Base-by-base conservation (phyloP, 2,888 invertebrate species). In the Drosophila monieri region DNA sequence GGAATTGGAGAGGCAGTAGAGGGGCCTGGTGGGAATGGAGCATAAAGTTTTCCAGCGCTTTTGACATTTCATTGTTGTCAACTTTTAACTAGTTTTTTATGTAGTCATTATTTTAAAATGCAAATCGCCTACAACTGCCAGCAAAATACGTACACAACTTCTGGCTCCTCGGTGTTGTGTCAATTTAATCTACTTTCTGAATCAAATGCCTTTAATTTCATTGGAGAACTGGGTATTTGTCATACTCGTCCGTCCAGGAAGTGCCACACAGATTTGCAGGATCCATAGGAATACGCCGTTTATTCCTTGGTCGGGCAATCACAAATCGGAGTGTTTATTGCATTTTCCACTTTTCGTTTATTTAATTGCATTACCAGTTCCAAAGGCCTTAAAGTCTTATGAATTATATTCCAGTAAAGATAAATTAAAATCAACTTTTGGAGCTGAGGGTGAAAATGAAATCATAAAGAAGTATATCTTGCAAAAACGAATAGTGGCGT, bases 1-100 rank as follows among this genome's bases (percentile, higher is more conserved):
- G 30, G 27, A 18, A 25, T 15, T 41, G 53, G 15, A 6, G 39
- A 12, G 53, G 25, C 9, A 8, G 18, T 2, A n/a, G 1, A 6
- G 35, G 35, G 14, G n/a, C 6, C 35, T 6, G n/a, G n/a, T 14
- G n/a, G 18, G 53, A n/a, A 21, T 32, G 41, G 47, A 51, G 66
- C 57, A 52, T 67, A 67, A 67, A 67, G 67, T 68, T 68, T 69
- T 61, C 44, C 51, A 70, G 52, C 77, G 80, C 76, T 73, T 81
- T 69, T 80, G 78, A 77, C 77, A 75, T 84, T 77, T 86, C 68
- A 86, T 84, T 86, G 85, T 84, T 86, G 81, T 77, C 85, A 86
- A 84, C 85, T 84, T 86, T 84, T 74, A 84, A 86, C 81, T 84
- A 79, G 74, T 80, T 81, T 67, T 67, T 78, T 69, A 68, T 71